Evolutionary conservation across 2,888 invertebrate species (phyloP).

Genomic region (Meiosimyza platycephala): DNA sequence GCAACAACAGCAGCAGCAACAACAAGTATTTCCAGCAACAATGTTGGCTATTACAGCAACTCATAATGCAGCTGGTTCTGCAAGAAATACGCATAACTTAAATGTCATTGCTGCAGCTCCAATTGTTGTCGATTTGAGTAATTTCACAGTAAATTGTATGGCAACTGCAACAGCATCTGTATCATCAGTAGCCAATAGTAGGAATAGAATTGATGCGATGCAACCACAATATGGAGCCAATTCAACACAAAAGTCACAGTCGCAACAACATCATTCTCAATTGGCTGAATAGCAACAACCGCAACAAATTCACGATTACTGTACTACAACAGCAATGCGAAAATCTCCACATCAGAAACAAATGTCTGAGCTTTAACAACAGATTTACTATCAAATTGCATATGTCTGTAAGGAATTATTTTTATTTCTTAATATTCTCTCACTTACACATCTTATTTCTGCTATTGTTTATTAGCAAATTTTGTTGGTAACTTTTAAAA

Average conservation of each 20-base stretch:
- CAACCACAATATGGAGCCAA: slow-evolving; percentile 31
- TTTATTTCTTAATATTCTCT: not conserved
- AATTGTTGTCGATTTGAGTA: slow-evolving; percentile 58
- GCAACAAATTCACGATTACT: not conserved
- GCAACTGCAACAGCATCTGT: slow-evolving; percentile 37
- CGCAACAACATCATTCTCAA: slow-evolving; percentile 22
- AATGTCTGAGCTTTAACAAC: slow-evolving; percentile 1
- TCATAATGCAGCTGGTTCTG: slow-evolving; percentile 47
- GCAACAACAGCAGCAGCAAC: slow-evolving; percentile 43
- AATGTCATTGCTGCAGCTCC: slow-evolving; percentile 57
- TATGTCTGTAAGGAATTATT: not conserved
- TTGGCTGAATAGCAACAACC: slow-evolving; percentile 1
- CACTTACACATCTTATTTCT: not conserved
- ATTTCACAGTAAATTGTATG: slow-evolving; percentile 56
- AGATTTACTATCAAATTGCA: not conserved
- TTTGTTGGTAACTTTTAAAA: slow-evolving; percentile 11
- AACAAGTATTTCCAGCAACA: slow-evolving; percentile 41
- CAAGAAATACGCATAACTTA: slow-evolving; percentile 55
- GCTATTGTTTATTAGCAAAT: slow-evolving; percentile 3
- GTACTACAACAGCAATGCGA: not conserved
- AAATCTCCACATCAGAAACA: not conserved
- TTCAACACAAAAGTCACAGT: slow-evolving; percentile 25
- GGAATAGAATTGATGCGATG: not conserved
- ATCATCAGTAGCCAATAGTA: slow-evolving; percentile 22
- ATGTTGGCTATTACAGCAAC: slow-evolving; percentile 47